These are phyloP conservation scores for Spizaetus ornatus DNA, from an alignment of 2,113 vertebrate genomes.

Conservation along the genomic window DNA sequence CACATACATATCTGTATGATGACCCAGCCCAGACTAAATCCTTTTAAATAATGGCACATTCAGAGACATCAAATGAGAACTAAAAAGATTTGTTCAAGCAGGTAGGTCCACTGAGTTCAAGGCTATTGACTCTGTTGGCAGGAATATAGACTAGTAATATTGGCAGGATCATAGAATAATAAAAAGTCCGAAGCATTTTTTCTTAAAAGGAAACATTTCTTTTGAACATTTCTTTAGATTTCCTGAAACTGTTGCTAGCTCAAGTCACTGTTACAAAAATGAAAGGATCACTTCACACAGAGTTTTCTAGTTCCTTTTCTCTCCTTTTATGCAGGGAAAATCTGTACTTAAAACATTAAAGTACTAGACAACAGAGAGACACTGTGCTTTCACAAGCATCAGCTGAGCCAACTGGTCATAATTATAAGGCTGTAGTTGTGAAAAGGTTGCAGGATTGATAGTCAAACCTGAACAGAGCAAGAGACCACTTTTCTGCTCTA, in stretches of 20 bases:
- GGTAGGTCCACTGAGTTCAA: not conserved
- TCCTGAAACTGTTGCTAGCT: not conserved
- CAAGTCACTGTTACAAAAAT: not conserved
- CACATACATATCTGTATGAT: rapidly evolving
- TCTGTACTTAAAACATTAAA: not conserved
- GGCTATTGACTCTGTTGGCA: not conserved
- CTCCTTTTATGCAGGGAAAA: not conserved
- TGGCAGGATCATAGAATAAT: not conserved
- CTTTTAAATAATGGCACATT: not conserved
- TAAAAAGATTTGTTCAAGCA: not conserved
- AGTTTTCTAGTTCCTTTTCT: not conserved
- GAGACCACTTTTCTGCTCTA: conserved; percentile 31
- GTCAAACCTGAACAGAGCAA: not conserved
- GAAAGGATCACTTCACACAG: not conserved
- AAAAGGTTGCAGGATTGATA: not conserved
- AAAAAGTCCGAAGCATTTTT: not conserved
- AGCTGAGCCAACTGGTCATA: not conserved
- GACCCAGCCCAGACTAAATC: not conserved
- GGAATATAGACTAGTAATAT: not conserved
- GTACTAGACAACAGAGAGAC: not conserved
- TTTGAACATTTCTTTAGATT: not conserved
- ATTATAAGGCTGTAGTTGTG: not conserved
- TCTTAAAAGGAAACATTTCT: not conserved
- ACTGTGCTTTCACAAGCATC: not conserved
- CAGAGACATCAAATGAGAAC: not conserved